phyloP scores from a whole-genome alignment of 2,797 vertebrate genomes.

The Galagoides demidoff region DNA sequence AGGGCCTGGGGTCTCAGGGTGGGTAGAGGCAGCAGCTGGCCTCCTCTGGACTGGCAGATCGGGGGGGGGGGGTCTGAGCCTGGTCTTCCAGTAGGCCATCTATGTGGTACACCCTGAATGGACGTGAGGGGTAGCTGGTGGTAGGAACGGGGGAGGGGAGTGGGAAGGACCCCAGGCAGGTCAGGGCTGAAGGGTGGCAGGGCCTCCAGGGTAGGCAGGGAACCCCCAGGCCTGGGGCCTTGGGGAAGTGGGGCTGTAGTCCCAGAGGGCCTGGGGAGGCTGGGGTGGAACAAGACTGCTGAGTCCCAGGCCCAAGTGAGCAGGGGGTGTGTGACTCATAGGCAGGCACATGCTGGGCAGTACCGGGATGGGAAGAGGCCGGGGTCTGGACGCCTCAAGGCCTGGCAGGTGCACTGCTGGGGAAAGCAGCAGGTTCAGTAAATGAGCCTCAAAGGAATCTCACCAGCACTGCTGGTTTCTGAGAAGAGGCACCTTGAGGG shows the following conservation, averaged over 20 bases:
- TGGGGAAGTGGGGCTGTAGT: background rate
- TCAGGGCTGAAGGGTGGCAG: background rate
- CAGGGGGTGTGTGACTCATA: no score
- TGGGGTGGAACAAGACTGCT: background rate
- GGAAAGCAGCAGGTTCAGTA: background rate
- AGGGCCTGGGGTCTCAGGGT: background rate
- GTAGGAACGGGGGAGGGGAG: no score
- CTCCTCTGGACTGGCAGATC: background rate
- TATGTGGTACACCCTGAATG: background rate
- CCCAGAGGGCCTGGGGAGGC: background rate
- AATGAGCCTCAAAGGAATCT: background rate
- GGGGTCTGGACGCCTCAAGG: no score
- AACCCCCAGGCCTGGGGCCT: background rate
- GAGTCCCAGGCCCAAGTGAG: background rate
- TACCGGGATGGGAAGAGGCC: background rate
- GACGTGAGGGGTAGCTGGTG: background rate
- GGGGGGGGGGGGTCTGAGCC: background rate
- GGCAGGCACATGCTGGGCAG: background rate
- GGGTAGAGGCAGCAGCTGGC: background rate
- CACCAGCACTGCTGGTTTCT: accelerated
- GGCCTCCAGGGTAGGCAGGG: background rate
- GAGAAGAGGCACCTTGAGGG: background rate
- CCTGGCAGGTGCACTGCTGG: background rate
- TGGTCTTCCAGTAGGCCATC: background rate
- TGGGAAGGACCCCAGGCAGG: background rate